Base-by-base conservation (phyloP, 2,797 vertebrate species). In the Spondyliosoma cantharus region DNA sequence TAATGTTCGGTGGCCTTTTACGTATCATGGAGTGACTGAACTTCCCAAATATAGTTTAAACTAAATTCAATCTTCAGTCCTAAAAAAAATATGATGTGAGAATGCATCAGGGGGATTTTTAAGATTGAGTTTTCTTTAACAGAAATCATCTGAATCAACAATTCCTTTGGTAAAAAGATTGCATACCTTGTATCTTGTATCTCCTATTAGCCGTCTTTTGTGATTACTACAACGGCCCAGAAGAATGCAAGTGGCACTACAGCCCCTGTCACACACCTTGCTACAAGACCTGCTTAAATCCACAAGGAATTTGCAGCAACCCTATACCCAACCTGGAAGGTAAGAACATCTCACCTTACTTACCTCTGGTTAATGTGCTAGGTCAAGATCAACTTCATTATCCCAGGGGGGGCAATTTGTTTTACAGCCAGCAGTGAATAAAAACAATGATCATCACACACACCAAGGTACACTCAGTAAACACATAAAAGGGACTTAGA, bases 211-310 rank as follows among this genome's bases (percentile, higher is more conserved):
- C 95, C 84, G 86, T 94, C 70, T 96, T 88, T 82, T 96, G 95
- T 90, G 95, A 95, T 53, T 96, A 92, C 87, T 96, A 95, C 82
- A 95, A 96, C 42, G 3, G 7, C 3, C 89, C 72, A 3, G 16
- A 57, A 4, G 85, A 94, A 0, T 96, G 95, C 53, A 67, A 6
- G 1, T 96, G 95, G 95, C 95, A 96, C 71, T 96, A 96, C 85
- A 68, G 57, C 8, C 90, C 95, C 17, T 96, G 95, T 78, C 93
- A 94, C 60, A 87, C 64, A 58, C 90, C 94, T 29, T 95, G 95
- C 74, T 93, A 91, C 78, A 94, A 94, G 83, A 96, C 95, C 32
- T 96, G 95, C 69, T 86, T 86, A 13, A 87, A 95, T 86, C 95
- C 69, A 73, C 0, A 85, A 1, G 93, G 80, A 53, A 89, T 7